Base-by-base conservation (phyloP, 1,140 invertebrate genomes). In the Drosophila dunni region DNA sequence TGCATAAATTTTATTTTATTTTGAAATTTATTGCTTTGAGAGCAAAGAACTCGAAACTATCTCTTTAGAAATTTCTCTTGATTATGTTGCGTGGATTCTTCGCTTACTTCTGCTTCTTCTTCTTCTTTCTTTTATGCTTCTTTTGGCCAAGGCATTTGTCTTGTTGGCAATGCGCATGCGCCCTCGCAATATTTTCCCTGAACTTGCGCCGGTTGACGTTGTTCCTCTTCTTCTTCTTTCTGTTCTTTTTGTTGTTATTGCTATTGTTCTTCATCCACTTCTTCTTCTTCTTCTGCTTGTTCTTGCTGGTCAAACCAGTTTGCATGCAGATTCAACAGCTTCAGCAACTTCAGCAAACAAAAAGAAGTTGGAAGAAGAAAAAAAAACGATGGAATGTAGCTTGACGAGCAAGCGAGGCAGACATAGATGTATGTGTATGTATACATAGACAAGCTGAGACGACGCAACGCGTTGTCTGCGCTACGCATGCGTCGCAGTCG, bases 301-400 rank as follows among this genome's bases (percentile, higher is more conserved):
- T 50, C 46, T 13, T 33, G 69, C 67, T 71, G 66, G 72, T 75
- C 58, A 75, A 75, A 75, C 72, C 66, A 75, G 72, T 75, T 75
- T 69, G 44, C 56, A 61, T 73, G 70, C 70, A 73, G 56, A 73
- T 54, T 62, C 15, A 51, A 38, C 44, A 50, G 34, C 60, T 51
- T 34, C 17, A 50, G 36, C 48, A 45, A 42, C 58, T 42, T 62
- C 45, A 57, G 42, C 51, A 38, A 34, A 50, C 36, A 33, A 11
- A 62, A 15, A 42, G 40, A 54, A 54, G 33, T 54, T 3, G 15
- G 24, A 15, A 17, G 7, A 50, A 29, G 11, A 51, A 51, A 13
- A 69, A 44, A 3, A 51, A 51, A 33, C 33, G 46, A 0, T 54
- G 64, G 70, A 67, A 67, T 73, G 64, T 67, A 9, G 64, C 48